Evolutionary conservation across 2,797 vertebrate species (phyloP).

Genomic region (Lophius americanus): DNA sequence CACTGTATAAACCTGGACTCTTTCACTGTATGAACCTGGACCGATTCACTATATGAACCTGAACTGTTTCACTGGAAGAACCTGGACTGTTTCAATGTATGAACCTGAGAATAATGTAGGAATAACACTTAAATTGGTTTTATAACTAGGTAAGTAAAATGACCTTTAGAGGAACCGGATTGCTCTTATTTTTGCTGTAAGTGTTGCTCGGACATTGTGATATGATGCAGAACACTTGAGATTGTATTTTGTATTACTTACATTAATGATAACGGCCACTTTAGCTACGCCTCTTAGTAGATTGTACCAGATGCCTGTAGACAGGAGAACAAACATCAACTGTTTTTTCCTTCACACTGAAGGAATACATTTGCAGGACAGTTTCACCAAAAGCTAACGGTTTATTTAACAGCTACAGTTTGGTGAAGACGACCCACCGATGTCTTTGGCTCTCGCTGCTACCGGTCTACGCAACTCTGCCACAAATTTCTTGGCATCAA

Average conservation of each 20-base stretch:
- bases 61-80: too few species aligned
- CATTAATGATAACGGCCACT: constrained; percentile 96
- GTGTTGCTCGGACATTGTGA: too few species aligned
- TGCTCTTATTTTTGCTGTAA: too few species aligned
- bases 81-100: too few species aligned
- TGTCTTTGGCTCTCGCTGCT: constrained; percentile 95
- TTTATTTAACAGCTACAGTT: neutral
- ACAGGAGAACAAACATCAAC: neutral
- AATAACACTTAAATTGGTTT: too few species aligned
- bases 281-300: constrained; percentile 93
- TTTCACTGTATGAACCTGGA: too few species aligned
- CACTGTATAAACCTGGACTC: too few species aligned
- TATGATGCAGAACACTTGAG: too few species aligned
- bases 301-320: constrained; percentile 97
- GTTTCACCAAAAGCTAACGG: neutral
- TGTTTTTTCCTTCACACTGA: neutral
- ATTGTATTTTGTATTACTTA: constrained; percentile 82
- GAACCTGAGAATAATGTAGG: too few species aligned
- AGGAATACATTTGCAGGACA: neutral
- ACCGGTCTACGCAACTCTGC: constrained; percentile 92
- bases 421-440: constrained; percentile 81
- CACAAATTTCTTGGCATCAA: constrained; percentile 97
- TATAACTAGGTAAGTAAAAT: too few species aligned
- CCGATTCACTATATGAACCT: too few species aligned
- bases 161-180: too few species aligned